These are phyloP conservation scores for Zenarchopterus dispar DNA, from an alignment of 2,797 vertebrate genomes.

Conservation along the genomic window DNA sequence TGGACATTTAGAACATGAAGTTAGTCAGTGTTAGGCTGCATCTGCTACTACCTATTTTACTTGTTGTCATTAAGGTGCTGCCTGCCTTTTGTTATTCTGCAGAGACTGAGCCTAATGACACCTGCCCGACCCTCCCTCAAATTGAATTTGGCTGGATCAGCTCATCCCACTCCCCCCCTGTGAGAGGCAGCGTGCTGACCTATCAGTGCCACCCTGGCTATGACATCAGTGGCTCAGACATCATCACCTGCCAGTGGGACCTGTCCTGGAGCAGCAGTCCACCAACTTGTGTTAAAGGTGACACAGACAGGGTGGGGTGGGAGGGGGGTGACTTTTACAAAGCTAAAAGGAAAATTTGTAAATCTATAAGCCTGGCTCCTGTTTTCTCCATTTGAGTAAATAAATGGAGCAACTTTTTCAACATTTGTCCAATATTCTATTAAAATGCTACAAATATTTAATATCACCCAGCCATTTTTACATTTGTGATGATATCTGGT, in stretches of 20 bases:
- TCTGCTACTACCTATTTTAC: background rate
- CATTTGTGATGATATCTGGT: background rate
- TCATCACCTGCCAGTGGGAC: slow-evolving; percentile 96
- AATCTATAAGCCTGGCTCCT: no score
- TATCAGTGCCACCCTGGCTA: slow-evolving; percentile 94
- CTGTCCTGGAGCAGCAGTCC: slow-evolving; percentile 92
- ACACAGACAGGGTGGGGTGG: no score
- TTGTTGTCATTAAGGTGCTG: background rate
- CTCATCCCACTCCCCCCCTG: slow-evolving; percentile 88
- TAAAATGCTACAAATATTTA: no score
- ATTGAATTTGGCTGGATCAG: slow-evolving; percentile 92
- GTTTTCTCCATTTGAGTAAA: no score
- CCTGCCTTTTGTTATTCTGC: slow-evolving; percentile 36
- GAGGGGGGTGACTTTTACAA: no score
- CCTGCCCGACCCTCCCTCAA: slow-evolving; percentile 87
- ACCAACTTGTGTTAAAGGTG: slow-evolving; percentile 91
- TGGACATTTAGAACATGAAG: background rate
- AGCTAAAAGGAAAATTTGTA: no score
- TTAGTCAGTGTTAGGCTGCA: background rate
- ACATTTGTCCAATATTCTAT: no score
- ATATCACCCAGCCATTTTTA: no score
- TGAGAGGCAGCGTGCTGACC: slow-evolving; percentile 92
- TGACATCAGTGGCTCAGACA: slow-evolving; percentile 92
- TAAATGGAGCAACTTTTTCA: no score
- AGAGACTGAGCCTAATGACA: slow-evolving; percentile 94